Evolutionary conservation across 2,797 vertebrate species (phyloP).

Genomic region (Macropodus opercularis): DNA sequence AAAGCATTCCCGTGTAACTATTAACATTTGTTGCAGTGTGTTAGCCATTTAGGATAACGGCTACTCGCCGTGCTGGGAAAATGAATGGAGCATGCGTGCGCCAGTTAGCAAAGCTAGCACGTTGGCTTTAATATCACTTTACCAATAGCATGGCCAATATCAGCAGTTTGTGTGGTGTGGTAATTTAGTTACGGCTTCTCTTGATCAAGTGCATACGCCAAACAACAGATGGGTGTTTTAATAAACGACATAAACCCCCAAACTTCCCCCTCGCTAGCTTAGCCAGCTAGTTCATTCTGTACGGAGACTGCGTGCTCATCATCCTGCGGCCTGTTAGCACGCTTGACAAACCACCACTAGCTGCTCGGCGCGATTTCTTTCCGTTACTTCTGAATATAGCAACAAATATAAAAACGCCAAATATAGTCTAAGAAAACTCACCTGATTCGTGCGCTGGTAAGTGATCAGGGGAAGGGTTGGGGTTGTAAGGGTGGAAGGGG

Average conservation of each 20-base stretch:
- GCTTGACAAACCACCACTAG: constrained; percentile 36
- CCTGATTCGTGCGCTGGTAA: constrained; percentile 60
- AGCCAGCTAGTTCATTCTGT: not conserved
- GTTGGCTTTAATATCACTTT: constrained; percentile 28
- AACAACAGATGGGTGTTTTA: accelerated
- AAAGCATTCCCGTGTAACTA: constrained; percentile 32
- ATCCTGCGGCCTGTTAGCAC: constrained; percentile 76
- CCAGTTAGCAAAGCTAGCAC: constrained; percentile 60
- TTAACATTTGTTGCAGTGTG: constrained; percentile 30
- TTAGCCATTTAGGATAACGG: constrained; percentile 56
- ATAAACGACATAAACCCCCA: not conserved
- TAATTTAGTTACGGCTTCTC: accelerated
- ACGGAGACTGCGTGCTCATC: constrained; percentile 66
- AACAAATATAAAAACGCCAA: constrained; percentile 29
- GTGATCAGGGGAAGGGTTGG: constrained; percentile 80
- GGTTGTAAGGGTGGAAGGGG: constrained; percentile 86
- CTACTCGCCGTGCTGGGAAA: constrained; percentile 34
- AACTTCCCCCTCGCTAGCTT: constrained; percentile 24
- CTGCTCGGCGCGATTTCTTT: constrained; percentile 69
- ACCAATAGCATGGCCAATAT: constrained; percentile 8
- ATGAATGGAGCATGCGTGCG: constrained; percentile 78
- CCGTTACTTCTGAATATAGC: constrained; percentile 53
- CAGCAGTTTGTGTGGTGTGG: accelerated
- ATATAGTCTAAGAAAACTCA: constrained; percentile 57
- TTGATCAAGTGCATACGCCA: accelerated